Evolutionary conservation across 2,888 invertebrate genomes (phyloP).

Genomic region (Sepiola atlantica): DNA sequence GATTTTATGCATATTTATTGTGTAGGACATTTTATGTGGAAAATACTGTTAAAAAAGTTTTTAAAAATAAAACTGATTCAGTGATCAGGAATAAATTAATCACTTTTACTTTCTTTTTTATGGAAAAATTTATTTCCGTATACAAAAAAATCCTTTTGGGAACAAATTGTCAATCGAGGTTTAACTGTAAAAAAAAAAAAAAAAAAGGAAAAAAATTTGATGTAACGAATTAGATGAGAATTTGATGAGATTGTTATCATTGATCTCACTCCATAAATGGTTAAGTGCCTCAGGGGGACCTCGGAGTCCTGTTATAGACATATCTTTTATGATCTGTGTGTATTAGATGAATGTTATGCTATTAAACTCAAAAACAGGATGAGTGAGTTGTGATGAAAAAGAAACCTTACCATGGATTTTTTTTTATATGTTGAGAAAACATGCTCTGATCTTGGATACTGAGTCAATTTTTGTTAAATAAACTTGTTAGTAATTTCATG

Average conservation of each 20-base stretch:
- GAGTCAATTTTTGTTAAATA: not conserved
- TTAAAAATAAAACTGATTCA: no score
- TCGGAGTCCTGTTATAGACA: not conserved
- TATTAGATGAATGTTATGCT: not conserved
- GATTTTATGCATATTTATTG: no score
- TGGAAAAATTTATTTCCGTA: no score
- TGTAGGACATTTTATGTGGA: no score
- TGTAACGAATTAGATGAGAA: not conserved
- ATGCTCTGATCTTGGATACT: not conserved
- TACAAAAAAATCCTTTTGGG: no score
- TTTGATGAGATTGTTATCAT: not conserved
- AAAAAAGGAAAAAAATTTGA: not conserved
- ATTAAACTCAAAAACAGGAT: not conserved
- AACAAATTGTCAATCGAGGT: no score
- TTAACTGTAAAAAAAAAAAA: not conserved
- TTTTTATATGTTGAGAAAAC: not conserved
- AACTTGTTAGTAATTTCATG: not conserved
- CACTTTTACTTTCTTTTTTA: no score
- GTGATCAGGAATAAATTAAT: no score
- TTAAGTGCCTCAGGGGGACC: not conserved
- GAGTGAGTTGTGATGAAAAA: not conserved
- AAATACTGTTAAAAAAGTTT: no score
- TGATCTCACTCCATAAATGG: not conserved
- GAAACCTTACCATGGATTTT: not conserved
- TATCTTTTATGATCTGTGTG: constrained; percentile 32